Evolutionary conservation across 2,888 invertebrate species (phyloP).

Genomic region (Drosophila putrida): DNA sequence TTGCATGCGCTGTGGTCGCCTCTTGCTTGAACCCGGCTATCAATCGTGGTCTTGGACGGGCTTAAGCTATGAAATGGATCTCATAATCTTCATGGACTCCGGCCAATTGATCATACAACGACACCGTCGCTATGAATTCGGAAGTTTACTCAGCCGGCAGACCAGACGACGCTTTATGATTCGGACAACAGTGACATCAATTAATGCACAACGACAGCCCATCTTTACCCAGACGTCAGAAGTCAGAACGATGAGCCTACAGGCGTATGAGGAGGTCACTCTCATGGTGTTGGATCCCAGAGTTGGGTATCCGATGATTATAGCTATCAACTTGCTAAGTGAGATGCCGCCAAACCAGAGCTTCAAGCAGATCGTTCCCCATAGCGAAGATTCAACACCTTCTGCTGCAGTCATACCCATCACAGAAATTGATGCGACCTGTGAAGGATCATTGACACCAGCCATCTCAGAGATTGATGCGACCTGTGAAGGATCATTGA

Average conservation of each 20-base stretch:
- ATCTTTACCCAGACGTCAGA: conserved; percentile 88
- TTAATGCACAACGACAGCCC: conserved; percentile 89
- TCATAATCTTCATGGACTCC: conserved; percentile 89
- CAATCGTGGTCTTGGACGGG: conserved; percentile 93
- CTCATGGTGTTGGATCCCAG: conserved; percentile 87
- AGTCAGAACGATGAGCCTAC: conserved; percentile 87
- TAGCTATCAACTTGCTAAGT: conserved; percentile 90
- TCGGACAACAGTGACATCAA: conserved; percentile 87
- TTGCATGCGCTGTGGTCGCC: conserved; percentile 89
- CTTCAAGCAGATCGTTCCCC: conserved; percentile 77
- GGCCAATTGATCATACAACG: conserved; percentile 87
- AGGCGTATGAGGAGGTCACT: conserved; percentile 89
- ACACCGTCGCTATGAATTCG: conserved; percentile 88
- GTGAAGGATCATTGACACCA: conserved; percentile 72
- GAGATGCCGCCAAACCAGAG: conserved; percentile 86
- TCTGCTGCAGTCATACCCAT: conserved; percentile 79
- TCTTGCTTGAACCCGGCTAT: conserved; percentile 88
- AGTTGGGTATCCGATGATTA: conserved; percentile 88
- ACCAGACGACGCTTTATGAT: conserved; percentile 87
- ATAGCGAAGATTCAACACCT: conserved; percentile 63
- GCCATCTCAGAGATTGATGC: conserved; percentile 84
- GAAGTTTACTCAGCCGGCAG: conserved; percentile 88
- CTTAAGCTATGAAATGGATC: conserved; percentile 91
- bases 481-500: conserved; percentile 64
- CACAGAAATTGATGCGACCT: conserved; percentile 82